These are phyloP conservation scores for Bombus affinis DNA, from an alignment of 1,140 invertebrate species.

Conservation along the genomic window DNA sequence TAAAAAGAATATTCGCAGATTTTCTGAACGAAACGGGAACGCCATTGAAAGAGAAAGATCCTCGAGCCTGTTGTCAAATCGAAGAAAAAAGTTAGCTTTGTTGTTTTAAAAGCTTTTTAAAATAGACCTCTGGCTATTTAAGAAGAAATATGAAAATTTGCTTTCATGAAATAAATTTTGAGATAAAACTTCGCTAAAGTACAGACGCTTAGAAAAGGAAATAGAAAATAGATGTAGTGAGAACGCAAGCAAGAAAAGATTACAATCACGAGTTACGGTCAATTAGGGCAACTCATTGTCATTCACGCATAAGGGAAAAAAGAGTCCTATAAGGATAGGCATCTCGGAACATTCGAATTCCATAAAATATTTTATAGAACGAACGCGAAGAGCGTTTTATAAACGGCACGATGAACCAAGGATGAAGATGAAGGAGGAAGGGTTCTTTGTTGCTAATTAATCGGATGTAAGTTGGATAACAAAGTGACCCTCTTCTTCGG, in stretches of 20 bases:
- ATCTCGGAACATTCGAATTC: neutral
- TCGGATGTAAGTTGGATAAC: slow-evolving; percentile 33
- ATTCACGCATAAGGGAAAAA: neutral
- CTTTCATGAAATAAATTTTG: neutral
- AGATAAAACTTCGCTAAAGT: neutral
- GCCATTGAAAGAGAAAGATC: too few species aligned
- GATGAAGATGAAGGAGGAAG: neutral
- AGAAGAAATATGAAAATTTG: too few species aligned
- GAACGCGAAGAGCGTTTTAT: neutral
- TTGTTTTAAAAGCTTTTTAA: too few species aligned
- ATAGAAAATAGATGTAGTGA: neutral
- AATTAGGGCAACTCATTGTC: neutral
- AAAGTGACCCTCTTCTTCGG: slow-evolving; percentile 21
- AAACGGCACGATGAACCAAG: neutral
- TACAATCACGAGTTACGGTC: neutral
- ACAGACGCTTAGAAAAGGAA: neutral
- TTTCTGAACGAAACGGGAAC: too few species aligned
- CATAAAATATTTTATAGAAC: neutral
- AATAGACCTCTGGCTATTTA: too few species aligned
- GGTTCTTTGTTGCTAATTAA: slow-evolving; percentile 37
- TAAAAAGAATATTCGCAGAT: too few species aligned
- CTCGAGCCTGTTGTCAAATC: too few species aligned
- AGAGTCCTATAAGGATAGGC: neutral
- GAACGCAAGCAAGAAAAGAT: neutral
- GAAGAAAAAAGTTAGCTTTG: too few species aligned